Base-by-base conservation (phyloP, 2,113 vertebrate genomes). In the Myiopsitta monachus region DNA sequence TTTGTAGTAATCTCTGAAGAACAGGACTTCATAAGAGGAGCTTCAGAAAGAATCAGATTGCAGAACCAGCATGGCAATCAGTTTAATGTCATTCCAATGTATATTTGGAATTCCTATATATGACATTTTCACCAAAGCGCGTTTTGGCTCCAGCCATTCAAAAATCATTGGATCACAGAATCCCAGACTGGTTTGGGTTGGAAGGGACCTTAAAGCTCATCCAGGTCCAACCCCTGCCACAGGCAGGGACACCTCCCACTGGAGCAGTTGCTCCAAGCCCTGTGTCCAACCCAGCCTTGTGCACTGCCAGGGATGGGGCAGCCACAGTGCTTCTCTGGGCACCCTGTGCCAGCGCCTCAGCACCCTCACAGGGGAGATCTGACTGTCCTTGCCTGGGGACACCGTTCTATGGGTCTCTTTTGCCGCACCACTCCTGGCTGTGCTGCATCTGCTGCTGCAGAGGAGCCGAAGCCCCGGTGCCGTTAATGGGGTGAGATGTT, bases 101-200 rank as follows among this genome's bases (percentile, higher is more conserved):
- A 41, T 24, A 6, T 36, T 28, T 36, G n/a, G 39, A 19, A 39
- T 55, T 78, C 41, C 72, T 59, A 43, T 10, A 72, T 26, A 55
- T 54, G 54, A 27, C 17, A 12, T 61, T 68, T 91, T 74, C 15
- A 39, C 33, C 61, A 55, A 55, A 44, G 36, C 19, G 31, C 2
- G 0, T 47, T 47, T 73, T 43, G 22, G 52, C n/a, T 41, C 15
- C 36, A 18, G 41, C 21, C 54, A 26, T 46, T 78, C 36, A 39
- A 46, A 68, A 39, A 21, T 3, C 33, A 59, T 24, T 10, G 57
- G 36, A 7, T 41, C 18, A 0, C 0, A 6, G 18, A 27, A 12
- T 16, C 62, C 57, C 33, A 44, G 28, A 19, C 23, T 4, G 36
- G n/a, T 28, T 59, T 59, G 55, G 5, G 55, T 59, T 14, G 31